These are phyloP conservation scores for Heliornis fulica DNA, from an alignment of 2,113 vertebrate genomes.

Conservation along the genomic window DNA sequence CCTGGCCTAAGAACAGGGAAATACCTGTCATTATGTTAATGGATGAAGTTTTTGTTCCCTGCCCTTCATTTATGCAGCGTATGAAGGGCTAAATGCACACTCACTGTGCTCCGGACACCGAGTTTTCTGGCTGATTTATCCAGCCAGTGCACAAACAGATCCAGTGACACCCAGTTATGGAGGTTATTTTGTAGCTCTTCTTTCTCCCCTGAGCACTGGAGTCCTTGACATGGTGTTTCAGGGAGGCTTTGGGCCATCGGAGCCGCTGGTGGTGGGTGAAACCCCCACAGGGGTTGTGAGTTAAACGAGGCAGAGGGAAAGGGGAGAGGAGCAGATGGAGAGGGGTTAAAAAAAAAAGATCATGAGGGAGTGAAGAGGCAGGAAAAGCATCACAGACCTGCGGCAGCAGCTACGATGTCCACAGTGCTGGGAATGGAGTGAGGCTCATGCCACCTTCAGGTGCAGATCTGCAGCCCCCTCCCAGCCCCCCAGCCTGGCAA, in stretches of 20 bases:
- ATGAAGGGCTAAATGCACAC: not conserved
- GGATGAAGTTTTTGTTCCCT: conserved; percentile 56
- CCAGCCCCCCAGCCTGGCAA: not conserved
- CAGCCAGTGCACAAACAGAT: not conserved
- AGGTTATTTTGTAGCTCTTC: not conserved
- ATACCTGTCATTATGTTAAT: conserved; percentile 31
- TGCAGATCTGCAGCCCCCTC: not conserved
- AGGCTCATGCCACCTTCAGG: not conserved
- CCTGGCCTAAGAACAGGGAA: conserved; percentile 19
- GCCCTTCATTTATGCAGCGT: not conserved
- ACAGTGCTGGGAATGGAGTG: not conserved
- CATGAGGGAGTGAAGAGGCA: not conserved
- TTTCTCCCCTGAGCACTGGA: not conserved
- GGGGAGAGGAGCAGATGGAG: not conserved
- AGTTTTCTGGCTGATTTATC: not conserved
- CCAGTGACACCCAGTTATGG: rapidly evolving
- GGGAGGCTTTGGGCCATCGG: not conserved
- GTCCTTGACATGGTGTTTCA: not conserved
- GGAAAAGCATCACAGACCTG: not conserved
- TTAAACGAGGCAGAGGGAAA: not conserved
- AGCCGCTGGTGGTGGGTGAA: not conserved
- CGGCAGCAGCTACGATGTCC: rapidly evolving
- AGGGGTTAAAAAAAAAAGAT: not conserved
- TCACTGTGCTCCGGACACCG: not conserved
- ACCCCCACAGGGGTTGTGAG: not conserved